Evolutionary conservation across 2,888 invertebrate genomes (phyloP), one percentile per base, ranked within the genome.

Genomic region (Galerucella pusilla): DNA sequence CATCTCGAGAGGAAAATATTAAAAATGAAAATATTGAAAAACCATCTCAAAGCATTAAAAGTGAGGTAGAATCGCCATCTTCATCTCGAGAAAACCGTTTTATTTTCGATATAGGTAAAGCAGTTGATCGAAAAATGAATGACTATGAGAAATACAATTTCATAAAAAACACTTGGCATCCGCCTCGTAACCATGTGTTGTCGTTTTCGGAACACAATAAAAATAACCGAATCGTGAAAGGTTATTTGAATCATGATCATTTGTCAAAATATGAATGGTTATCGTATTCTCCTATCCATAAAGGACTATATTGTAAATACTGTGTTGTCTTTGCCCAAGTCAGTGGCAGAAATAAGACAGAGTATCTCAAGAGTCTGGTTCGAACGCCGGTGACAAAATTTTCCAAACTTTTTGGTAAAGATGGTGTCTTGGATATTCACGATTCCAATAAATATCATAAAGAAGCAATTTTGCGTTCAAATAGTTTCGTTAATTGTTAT

Each of bases 371-470:
- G 28, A 28, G 28, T 28, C n/a, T 54, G 54, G 54, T 54, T 54
- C 14, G 12, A 54, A 54, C 54, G n/a, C 54, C 54, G 7, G 54
- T 16, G 16, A 54, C 54, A 54, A 54, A 54, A 54, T 54, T 54
- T 54, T 11, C 54, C 54, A 54, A 54, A 54, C 54, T 54, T 54
- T 54, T 14, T 54, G 11, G 54, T 54, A 54, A 54, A 54, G 11
- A 54, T 54, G 54, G 6, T 54, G 54, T 54, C 54, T 54, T 54
- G 54, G 54, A 54, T 54, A 54, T 54, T 54, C 6, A 54, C 54
- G 54, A 10, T 54, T 54, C 54, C 54, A 54, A 54, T 54, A 14
- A 54, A 54, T 54, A 28, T 28, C 54, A 54, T 54, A 54, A 54
- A 16, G 54, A 54, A 54, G 54, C 54, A 28, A 28, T 28, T 28